Percentiles rank a stretch among this genome's conserved stretches.
Evolutionary conservation across 2,113 vertebrate genomes (phyloP).

Genomic region (Naja naja): DNA sequence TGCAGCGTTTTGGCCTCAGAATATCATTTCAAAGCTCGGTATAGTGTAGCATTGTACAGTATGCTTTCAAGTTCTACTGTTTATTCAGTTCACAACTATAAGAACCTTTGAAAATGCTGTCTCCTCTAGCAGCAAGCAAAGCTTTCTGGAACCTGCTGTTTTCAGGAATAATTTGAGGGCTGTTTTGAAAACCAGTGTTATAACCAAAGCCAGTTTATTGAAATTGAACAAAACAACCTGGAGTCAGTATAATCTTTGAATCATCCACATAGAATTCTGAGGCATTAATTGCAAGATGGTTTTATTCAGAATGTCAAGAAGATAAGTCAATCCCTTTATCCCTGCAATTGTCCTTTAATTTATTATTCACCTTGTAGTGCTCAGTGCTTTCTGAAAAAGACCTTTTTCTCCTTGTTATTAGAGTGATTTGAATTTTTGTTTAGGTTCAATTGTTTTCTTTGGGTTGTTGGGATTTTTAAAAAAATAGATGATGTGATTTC

Average conservation of each 20-base stretch:
- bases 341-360: conserved; percentile 25
- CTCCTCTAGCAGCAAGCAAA: conserved; percentile 51
- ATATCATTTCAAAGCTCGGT: conserved; percentile 38
- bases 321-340: conserved; percentile 33
- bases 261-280: conserved; percentile 33
- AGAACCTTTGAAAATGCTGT: conserved; percentile 53
- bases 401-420: neutral
- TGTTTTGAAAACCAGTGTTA: conserved; percentile 43
- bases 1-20: conserved; percentile 36
- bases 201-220: conserved; percentile 48
- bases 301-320: conserved; percentile 25
- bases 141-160: conserved; percentile 51
- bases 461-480: neutral
- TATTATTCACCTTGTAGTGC: neutral
- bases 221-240: conserved; percentile 45
- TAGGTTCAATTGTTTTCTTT: neutral
- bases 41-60: conserved; percentile 32
- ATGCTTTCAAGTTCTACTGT: conserved; percentile 12
- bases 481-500: neutral
- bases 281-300: conserved; percentile 27
- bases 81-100: conserved; percentile 51
- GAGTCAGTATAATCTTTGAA: conserved; percentile 33
- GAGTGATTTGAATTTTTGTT: neutral
- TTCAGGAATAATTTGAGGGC: conserved; percentile 57
- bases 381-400: neutral